These are phyloP conservation scores for Caenorhabditis uteleia DNA, from an alignment of 2,888 invertebrate species.

Conservation along the genomic window DNA sequence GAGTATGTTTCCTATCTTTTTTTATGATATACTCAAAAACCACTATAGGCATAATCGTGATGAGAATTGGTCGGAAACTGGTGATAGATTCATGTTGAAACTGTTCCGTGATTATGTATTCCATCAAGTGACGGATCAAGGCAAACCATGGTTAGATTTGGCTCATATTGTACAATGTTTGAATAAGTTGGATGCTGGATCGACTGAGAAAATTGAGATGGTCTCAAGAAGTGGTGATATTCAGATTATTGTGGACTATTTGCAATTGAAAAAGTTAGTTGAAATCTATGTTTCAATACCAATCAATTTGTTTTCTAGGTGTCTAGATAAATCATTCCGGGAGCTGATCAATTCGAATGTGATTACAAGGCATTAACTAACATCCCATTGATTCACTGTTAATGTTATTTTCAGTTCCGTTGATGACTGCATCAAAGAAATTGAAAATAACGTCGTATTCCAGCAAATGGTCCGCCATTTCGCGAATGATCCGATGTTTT, in stretches of 20 bases:
- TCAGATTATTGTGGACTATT: slow-evolving; percentile 90
- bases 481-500: too few relatives aligned
- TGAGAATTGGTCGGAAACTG: slow-evolving; percentile 94
- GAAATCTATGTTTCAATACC: neutral
- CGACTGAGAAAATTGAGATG: slow-evolving; percentile 80
- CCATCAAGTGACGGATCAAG: slow-evolving; percentile 86
- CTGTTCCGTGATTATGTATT: slow-evolving; percentile 96
- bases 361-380: slow-evolving; percentile 19
- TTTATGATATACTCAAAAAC: neutral
- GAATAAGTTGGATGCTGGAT: slow-evolving; percentile 79
- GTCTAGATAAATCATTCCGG: slow-evolving; percentile 47
- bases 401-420: too few relatives aligned
- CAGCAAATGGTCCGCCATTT: too few relatives aligned
- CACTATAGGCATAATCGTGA: slow-evolving; percentile 83
- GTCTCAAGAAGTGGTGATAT: slow-evolving; percentile 96
- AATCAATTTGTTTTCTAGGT: slow-evolving; percentile 32
- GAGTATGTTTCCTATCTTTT: slow-evolving; percentile 76
- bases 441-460: too few relatives aligned
- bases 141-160: slow-evolving; percentile 93
- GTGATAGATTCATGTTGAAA: slow-evolving; percentile 96
- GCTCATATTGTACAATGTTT: slow-evolving; percentile 91
- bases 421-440: too few relatives aligned
- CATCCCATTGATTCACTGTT: neutral
- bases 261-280: slow-evolving; percentile 85
- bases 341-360: slow-evolving; percentile 30